Conservation (phyloP, 2,797 vertebrate genomes). For the Syngnathus acus region DNA sequence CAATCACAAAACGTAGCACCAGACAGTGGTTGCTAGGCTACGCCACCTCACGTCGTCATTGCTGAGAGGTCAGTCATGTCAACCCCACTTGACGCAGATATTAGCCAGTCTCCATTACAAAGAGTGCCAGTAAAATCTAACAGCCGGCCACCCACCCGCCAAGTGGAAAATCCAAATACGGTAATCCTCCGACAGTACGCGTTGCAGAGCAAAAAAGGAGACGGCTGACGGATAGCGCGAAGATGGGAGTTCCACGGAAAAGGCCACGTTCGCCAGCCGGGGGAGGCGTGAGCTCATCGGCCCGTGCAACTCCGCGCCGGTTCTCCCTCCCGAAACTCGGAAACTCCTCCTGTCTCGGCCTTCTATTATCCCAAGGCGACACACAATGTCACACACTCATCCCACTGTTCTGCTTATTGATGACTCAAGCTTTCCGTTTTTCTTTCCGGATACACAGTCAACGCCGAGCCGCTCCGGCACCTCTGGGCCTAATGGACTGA, state of each 20-base stretch:
- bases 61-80: not conserved
- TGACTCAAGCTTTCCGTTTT: constrained; percentile 67
- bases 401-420: constrained; percentile 65
- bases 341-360: constrained; percentile 43
- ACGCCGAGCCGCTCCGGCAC: constrained; percentile 52
- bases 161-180: constrained; percentile 1
- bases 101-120: not conserved
- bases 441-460: constrained; percentile 62
- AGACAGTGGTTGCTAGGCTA: not conserved
- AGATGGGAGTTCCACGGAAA: constrained; percentile 42
- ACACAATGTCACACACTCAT: constrained; percentile 46
- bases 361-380: constrained; percentile 34
- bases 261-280: constrained; percentile 55
- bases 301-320: constrained; percentile 47
- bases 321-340: constrained; percentile 49
- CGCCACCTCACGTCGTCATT: not conserved
- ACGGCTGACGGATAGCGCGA: constrained; percentile 10
- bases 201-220: not conserved
- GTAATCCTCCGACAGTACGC: not conserved
- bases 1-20: not conserved
- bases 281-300: constrained; percentile 61
- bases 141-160: not conserved
- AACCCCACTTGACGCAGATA: not conserved
- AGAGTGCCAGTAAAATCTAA: not conserved
- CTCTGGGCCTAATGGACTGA: constrained; percentile 64